phyloP scores from a whole-genome alignment of 2,888 invertebrate species.

The Stenodema calcarata region DNA sequence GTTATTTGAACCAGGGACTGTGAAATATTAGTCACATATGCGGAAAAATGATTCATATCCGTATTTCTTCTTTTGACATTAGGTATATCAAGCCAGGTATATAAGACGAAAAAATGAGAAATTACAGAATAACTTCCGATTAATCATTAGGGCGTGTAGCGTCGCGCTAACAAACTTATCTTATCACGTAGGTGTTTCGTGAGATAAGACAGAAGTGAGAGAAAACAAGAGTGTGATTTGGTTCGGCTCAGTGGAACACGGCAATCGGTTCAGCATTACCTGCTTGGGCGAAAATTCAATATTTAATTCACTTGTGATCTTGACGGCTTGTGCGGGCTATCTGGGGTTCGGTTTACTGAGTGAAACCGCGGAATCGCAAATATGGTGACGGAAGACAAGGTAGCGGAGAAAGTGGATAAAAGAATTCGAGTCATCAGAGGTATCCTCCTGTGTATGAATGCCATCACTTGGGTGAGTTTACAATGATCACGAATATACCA shows the following conservation, averaged over 20 bases:
- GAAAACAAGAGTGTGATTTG: background rate
- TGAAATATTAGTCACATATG: no score
- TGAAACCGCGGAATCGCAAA: background rate
- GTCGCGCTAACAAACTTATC: background rate
- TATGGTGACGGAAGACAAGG: constrained; percentile 24
- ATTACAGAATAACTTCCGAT: background rate
- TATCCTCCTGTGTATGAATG: constrained; percentile 80
- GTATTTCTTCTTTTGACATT: background rate
- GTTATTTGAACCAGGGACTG: no score
- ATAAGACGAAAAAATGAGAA: background rate
- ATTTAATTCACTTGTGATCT: background rate
- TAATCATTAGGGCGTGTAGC: constrained; percentile 38
- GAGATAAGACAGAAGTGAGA: constrained; percentile 1
- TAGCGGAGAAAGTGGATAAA: constrained; percentile 71
- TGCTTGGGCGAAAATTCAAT: background rate
- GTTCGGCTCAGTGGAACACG: background rate
- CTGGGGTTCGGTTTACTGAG: background rate
- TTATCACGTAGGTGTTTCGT: constrained; percentile 12
- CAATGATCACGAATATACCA: no score
- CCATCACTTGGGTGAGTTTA: constrained; percentile 72
- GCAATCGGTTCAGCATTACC: background rate
- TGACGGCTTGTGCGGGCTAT: background rate
- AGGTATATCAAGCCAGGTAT: background rate
- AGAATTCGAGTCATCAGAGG: constrained; percentile 83
- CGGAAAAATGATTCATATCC: background rate